Conservation (phyloP, 2,113 vertebrate species). For the human (Homo sapiens) region DNA sequence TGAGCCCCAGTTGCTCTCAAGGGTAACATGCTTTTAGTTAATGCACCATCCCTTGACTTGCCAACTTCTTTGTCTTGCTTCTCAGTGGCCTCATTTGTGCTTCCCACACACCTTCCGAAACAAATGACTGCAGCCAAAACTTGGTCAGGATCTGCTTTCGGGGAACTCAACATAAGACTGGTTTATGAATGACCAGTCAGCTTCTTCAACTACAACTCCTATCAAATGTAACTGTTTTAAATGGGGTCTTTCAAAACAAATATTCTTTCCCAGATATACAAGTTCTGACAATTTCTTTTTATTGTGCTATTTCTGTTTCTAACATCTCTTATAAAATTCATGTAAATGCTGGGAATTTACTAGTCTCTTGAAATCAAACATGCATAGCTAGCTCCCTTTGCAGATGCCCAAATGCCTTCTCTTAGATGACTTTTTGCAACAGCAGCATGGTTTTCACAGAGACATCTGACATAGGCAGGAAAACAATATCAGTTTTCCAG, state of each 20-base stretch:
- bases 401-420: background rate
- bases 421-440: background rate
- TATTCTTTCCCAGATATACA: too few relatives aligned
- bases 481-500: background rate
- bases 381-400: too few relatives aligned
- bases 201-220: background rate
- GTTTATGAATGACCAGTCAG: accelerated
- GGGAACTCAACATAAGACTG: accelerated
- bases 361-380: background rate
- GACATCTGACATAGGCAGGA: background rate
- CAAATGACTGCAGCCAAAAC: background rate
- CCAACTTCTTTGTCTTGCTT: background rate
- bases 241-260: background rate
- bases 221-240: background rate
- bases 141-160: background rate
- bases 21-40: accelerated
- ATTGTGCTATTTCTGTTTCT: background rate
- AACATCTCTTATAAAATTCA: background rate
- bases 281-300: background rate
- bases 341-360: background rate
- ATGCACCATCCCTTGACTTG: accelerated
- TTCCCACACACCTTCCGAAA: too few relatives aligned
- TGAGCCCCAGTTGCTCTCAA: accelerated
- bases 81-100: accelerated
- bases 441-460: background rate